Evolutionary conservation across 2,888 invertebrate species (phyloP), one percentile per base, ranked within the genome.

Genomic region (Hanleya hanleyi): DNA sequence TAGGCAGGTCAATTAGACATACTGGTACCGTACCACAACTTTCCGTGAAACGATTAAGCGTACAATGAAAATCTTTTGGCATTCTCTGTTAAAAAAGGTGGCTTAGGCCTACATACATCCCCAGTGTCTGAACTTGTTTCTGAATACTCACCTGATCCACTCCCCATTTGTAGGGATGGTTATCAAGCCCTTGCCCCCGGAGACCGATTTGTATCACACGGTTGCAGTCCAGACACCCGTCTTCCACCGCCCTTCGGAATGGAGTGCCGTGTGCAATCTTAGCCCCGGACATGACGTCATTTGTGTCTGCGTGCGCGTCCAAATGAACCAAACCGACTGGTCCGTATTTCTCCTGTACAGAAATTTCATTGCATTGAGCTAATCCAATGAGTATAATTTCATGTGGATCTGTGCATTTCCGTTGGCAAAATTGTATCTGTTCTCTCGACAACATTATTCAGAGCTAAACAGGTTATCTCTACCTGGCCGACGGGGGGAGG

Each of bases 201-300:
- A 91, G 77, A 1, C 91, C 91, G 32, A 91, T 90, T 81, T 91
- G 91, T 35, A 89, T 80, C 0, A 88, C 88, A 36, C 84, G 78
- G 29, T 83, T 75, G 3, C 83, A 79, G 62, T 89, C 89, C 6
- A 91, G 76, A 62, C 88, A 85, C 0, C 88, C 88, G 49, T 90
- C 90, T 70, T 91, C 91, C 22, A 87, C 80, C 0, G 90, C 89
- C 37, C 90, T 76, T 6, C 89, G 77, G 76, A 91, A 89, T 0
- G 90, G 87, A 15, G 90, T 90, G 3, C 90, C 90, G 71, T 91
- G 91, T 0, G 86, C 84, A 18, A 91, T 87, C 79, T 83, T 84
- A 69, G 86, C 87, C 0, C 86, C 87, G 32, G 85, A 77, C 87
- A 88, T 87, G 0, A 74, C 71, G 68, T 90, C 89, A 38, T 79